Evolutionary conservation across 1,140 invertebrate species (phyloP), one percentile per base, ranked within the genome.

Genomic region (Muscidifurax raptorellus): DNA sequence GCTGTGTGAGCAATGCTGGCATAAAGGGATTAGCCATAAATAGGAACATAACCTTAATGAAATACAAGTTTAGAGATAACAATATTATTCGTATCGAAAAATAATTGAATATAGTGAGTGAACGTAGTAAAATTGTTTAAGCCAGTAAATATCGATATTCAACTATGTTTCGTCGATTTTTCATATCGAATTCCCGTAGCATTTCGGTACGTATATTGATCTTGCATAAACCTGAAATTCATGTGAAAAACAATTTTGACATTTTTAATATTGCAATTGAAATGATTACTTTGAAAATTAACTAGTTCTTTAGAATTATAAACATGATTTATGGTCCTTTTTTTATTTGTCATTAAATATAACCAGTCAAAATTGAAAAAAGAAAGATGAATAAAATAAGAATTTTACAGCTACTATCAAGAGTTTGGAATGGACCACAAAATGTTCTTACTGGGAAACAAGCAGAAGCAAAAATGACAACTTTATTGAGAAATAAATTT

Each of bases 401-500:
- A 89, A 84, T 92, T 72, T 92, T 93, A 22, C 91, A 93, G 92
- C 83, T 93, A 27, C 79, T 93, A 13, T 92, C 92, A 7, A 84
- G 88, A 75, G 89, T 93, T 74, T 93, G 92, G 92, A 91, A 88
- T 79, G 92, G 92, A 83, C 88, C 90, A 72, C 88, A 87, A 9
- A 88, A 89, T 44, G 87, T 76, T 79, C 83, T 92, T 5, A 88
- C 90, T 78, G 90, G 92, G 7, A 93, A 92, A 89, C 80, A 91
- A 78, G 89, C 92, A 22, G 92, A 93, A 78, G 87, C 91, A 84
- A 93, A 93, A 88, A 93, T 94, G 89, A 90, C 87, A 83, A 85
- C 89, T 27, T 92, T 94, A n/a, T 89, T 96, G 69, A 93, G 91
- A 84, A 90, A 91, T 69, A 93, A 93, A 69, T 95, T 96, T 90